These are phyloP conservation scores for Poecile montanus DNA, from an alignment of 2,797 vertebrate species.

Conservation along the genomic window DNA sequence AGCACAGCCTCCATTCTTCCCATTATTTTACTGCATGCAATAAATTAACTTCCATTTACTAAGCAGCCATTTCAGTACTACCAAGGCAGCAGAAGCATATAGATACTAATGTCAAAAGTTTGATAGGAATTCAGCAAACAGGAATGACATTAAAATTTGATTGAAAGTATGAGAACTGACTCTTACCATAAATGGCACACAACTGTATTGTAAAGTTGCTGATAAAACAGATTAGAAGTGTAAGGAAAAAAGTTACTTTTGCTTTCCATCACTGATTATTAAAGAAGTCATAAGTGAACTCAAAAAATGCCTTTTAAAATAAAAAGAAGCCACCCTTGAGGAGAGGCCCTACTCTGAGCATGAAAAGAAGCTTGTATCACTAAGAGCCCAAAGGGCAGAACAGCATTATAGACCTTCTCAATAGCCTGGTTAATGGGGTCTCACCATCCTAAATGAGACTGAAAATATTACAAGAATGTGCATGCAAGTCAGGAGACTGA, in stretches of 20 bases:
- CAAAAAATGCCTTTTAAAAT: not conserved
- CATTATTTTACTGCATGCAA: not conserved
- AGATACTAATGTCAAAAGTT: not conserved
- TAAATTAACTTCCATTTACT: not conserved
- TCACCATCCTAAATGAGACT: not conserved
- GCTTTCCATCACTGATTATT: not conserved
- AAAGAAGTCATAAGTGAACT: not conserved
- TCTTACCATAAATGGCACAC: not conserved
- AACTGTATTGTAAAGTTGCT: slow-evolving; percentile 9
- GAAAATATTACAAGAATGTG: not conserved
- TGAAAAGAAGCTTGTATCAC: not conserved
- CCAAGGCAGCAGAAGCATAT: not conserved
- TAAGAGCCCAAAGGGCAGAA: not conserved
- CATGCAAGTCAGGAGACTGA: not conserved
- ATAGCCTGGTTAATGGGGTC: not conserved
- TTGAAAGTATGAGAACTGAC: not conserved
- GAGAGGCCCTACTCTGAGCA: not conserved
- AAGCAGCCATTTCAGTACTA: not conserved
- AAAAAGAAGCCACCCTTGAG: not conserved
- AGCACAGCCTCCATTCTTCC: not conserved
- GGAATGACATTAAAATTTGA: not conserved
- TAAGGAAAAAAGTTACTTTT: not conserved
- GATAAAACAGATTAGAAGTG: slow-evolving; percentile 10
- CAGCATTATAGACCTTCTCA: not conserved
- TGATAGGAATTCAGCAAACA: not conserved